Percentiles rank a stretch among this genome's conserved stretches.
These are phyloP conservation scores for Eriosoma lanigerum DNA, from an alignment of 1,140 invertebrate genomes.

Conservation along the genomic window DNA sequence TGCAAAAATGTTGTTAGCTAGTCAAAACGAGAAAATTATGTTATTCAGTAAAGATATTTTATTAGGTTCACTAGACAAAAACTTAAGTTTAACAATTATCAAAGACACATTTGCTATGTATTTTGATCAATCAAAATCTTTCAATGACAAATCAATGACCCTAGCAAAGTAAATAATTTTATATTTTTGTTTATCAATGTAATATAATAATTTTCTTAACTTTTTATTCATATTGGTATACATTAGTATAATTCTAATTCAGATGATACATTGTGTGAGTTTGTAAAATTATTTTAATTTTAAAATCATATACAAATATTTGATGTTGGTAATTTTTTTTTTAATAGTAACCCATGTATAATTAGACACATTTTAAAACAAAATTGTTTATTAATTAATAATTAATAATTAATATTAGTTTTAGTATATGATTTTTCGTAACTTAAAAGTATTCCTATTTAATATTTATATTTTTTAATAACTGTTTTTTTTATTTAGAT, in stretches of 20 bases:
- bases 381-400: no score
- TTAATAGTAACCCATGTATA: no score
- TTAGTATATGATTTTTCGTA: no score
- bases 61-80: background rate
- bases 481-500: constrained; percentile 9
- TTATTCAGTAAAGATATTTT: constrained; percentile 40
- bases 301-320: no score
- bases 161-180: constrained; percentile 36
- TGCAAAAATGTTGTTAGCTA: background rate
- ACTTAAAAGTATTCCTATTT: no score
- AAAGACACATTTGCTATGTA: constrained; percentile 37
- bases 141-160: constrained; percentile 31
- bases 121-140: constrained; percentile 40
- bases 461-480: no score
- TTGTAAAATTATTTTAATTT: no score
- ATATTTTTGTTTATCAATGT: background rate
- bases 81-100: constrained; percentile 12
- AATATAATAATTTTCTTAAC: background rate
- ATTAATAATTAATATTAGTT: no score
- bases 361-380: no score
- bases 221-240: background rate
- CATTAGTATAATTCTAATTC: background rate
- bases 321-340: no score
- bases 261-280: no score
- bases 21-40: constrained; percentile 39